Base-by-base conservation (phyloP, 2,797 vertebrate species). In the Microtus californicus region DNA sequence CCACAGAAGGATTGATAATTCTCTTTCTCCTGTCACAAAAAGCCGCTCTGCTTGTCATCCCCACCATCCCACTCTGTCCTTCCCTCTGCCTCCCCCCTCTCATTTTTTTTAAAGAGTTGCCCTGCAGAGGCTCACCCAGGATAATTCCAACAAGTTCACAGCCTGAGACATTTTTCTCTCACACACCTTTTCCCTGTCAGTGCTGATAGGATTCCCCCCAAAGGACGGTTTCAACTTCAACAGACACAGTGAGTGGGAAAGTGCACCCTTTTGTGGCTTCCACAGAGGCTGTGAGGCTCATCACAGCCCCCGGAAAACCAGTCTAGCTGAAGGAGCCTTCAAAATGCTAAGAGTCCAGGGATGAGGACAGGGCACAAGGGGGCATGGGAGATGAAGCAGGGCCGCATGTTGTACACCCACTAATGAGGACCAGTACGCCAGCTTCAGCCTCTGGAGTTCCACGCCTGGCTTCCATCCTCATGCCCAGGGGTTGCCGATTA, bases 71-170 rank as follows among this genome's bases (percentile, higher is more conserved):
- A 6, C 45, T 27, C 12, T 19, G 54, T 61, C 69, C 76, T n/a
- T 13, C 25, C 12, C 43, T 31, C n/a, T 29, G 17, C 17, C 13
- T 29, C 43, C 37, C 40, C 2, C 0, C 7, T 6, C 14, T 6
- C 14, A 0, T 25, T 43, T 5, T 56, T 31, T 80, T 69, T 3
- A 77, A 69, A 27, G 83, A 90, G 59, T 19, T 79, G 51, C 13
- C 40, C 73, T 65, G n/a, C 37, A 92, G 63, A 95, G 59, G 31
- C 21, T 89, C 54, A 77, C 54, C 54, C 90, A 82, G n/a, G 48
- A 31, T 90, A 61, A 93, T 88, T 94, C 89, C 74, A 92, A 48
- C 80, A 94, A 92, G 37, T 89, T 96, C 69, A 90, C 27, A 91
- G 63, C 90, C 93, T 92, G 67, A 31, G 27, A 65, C 88, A 4